Evolutionary conservation across 2,113 vertebrate species (phyloP), one percentile per base, ranked within the genome.

Genomic region (Podarcis muralis): DNA sequence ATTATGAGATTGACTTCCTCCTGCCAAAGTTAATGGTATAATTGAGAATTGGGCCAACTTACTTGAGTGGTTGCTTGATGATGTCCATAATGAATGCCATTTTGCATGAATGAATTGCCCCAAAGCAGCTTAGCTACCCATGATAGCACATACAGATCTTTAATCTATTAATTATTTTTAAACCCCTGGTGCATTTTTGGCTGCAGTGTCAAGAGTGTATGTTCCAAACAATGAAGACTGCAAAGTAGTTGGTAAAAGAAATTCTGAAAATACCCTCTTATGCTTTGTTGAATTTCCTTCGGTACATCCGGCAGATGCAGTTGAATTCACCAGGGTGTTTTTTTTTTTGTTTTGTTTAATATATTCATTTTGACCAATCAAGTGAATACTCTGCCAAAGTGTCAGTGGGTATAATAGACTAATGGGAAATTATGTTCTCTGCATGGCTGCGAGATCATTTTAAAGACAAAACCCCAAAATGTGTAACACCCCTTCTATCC

Each of bases 151-250:
- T 53, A 25, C 11, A 43, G 25, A 32, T 35, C n/a, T 30, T 88
- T 25, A 48, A 13, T 22, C 0, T 3, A 53, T 30, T 1, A 16
- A 37, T 30, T 81, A 37, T 27, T 0, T 8, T 84, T 83, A 81
- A 87, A 71, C 16, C 40, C 0, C 0, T 4, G 1, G 0, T 32
- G 35, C 0, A 1, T 35, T 62, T 59, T 0, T 13, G 81, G 0
- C 16, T n/a, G 22, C 7, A 88, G 35, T 32, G 30, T 18, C 35
- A 25, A 32, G 20, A 6, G 7, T 57, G 8, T 68, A 8, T 30
- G 1, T 23, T 69, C 32, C 32, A 69, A 53, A 77, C n/a, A 13
- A 12, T 11, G 0, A 25, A 83, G 85, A 18, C 2, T 30, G 71
- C 4, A 30, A 65, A 27, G 4, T 35, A 40, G 53, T 25, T 0